Conservation (phyloP, 2,113 vertebrate genomes). For the Pomatostomus ruficeps region DNA sequence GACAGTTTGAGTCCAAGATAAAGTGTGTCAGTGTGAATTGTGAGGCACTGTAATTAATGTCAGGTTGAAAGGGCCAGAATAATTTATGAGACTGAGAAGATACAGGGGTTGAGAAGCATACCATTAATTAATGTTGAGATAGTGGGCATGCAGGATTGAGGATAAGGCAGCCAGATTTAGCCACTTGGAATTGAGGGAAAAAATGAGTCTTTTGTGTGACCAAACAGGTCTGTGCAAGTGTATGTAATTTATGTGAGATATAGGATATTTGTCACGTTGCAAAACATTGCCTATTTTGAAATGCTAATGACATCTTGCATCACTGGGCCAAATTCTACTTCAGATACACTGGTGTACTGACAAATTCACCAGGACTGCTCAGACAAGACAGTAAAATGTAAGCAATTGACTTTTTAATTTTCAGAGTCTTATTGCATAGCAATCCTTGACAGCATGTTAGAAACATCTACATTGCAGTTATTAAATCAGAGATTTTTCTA, state of each 20-base stretch:
- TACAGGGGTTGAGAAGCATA: not conserved
- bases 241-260: constrained; percentile 6
- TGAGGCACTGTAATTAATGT: constrained; percentile 6
- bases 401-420: not conserved
- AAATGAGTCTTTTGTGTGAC: not conserved
- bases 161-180: not conserved
- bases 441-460: not conserved
- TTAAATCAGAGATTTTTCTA: not conserved
- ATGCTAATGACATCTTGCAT: constrained; percentile 39
- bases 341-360: not conserved
- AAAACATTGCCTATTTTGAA: constrained; percentile 47
- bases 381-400: not conserved
- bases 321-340: constrained; percentile 1
- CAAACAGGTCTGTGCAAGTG: not conserved
- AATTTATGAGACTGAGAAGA: not conserved
- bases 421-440: not conserved
- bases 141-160: not conserved
- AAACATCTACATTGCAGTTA: not conserved
- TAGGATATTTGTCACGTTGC: not conserved
- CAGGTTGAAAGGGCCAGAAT: not conserved
- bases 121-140: constrained; percentile 3
- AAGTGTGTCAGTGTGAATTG: not conserved
- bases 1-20: not conserved
- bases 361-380: not conserved
- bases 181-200: not conserved